Base-by-base conservation (phyloP, 92 coral and sea anemone species). In the Paragorgia papillata region DNA sequence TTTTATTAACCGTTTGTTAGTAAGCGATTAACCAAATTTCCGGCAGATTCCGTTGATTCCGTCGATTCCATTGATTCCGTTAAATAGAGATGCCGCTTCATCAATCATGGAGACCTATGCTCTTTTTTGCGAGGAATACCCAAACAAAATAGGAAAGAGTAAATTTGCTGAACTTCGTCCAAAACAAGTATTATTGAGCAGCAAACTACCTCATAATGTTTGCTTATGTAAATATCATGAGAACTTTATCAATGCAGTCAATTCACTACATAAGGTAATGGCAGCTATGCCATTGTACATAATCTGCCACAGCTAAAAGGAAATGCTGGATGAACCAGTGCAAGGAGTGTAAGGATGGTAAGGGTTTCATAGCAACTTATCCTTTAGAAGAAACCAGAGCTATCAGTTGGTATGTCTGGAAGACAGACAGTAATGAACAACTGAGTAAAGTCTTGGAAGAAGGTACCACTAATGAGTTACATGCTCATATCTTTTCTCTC, bases 201-300 rank as follows among this genome's bases (percentile, higher is more conserved):
- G 56, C 74, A 40, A 66, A 66, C 57, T 66, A 66, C 74, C 55
- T 3, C 57, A 43, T 30, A 66, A 43, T 66, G 54, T 66, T 9
- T 66, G 74, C 57, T 43, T 66, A 31, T 66, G 74, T 14, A 66
- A 44, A 28, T 66, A 66, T 35, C 74, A 66, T 25, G 74, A 66
- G 57, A 66, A 66, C 74, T 66, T 66, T 43, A 66, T 43, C 9
- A 66, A 40, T 40, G 74, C 57, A 37, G 57, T 66, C 5, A 66
- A 66, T 43, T 6, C 33, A 1, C 24, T 66, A 18, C 55, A 66
- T 43, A 41, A 66, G 24, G 74, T 40, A 15, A 37, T 41, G 3
- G 30, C 56, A 66, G 41, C 28, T 28, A 19, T 66, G 31, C 74
- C 74, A 44, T 30, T 40, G 9, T 66, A 66, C 15, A 43, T 30